Base-by-base conservation (phyloP, 2,797 vertebrate genomes). In the Xerus rutilus region DNA sequence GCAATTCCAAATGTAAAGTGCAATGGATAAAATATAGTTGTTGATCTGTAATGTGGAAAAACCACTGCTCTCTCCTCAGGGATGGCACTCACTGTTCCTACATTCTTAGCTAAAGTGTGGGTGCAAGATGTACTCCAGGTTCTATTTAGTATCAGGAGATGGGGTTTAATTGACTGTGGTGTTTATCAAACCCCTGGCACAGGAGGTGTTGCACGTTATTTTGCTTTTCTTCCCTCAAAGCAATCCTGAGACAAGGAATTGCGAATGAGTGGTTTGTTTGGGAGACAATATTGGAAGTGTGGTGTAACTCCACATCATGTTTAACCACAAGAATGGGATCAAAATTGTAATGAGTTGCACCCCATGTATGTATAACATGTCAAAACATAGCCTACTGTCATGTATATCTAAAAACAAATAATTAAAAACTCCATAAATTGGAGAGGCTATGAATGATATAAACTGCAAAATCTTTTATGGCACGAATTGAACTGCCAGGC, bases 171-270 rank as follows among this genome's bases (percentile, higher is more conserved):
- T 47, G 32, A 10, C 64, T 25, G 17, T 54, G 64, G 57, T 69
- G 15, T 17, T 83, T 32, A 69, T 79, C 28, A 82, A 69, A 23
- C 12, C 3, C 14, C 64, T 91, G 64, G 20, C 47, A 30, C 54
- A 91, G 35, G 23, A 81, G 62, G 32, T 21, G 57, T 2, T 59
- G 35, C 30, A 43, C 9, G 9, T 65, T 23, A 77, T 5, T 62
- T 84, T 78, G 45, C 25, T 73, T 96, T 65, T 69, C 35, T 67
- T 93, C 20, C 64, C 35, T 89, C 43, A 86, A 49, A 93, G 23
- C 49, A 91, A 77, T 74, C 18, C 32, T 39, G 52, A 86, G 49
- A 57, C 30, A 65, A 91, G 43, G 73, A 81, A 64, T 86, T 67
- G 25, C 7, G 23, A 47, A 39, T 21, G 88, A n/a, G 32, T 17